phyloP scores from a whole-genome alignment of 2,797 vertebrate genomes.

The Pipistrellus kuhlii region DNA sequence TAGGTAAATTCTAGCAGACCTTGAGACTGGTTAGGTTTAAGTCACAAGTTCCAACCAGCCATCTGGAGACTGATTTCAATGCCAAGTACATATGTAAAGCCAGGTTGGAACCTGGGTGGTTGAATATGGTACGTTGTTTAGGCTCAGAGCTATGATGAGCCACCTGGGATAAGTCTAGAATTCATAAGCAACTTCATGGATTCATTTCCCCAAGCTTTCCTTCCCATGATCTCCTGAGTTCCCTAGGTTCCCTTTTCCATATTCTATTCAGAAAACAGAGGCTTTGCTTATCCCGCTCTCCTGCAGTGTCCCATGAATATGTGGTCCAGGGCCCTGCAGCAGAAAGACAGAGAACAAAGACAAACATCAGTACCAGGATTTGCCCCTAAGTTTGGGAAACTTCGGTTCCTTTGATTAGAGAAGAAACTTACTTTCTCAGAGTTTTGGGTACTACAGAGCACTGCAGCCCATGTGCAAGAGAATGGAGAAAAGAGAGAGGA shows the following conservation, averaged over 20 bases:
- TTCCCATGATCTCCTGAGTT: background rate
- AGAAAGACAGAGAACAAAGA: background rate
- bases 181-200: background rate
- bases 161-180: background rate
- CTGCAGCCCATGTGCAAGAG: background rate
- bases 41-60: background rate
- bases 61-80: background rate
- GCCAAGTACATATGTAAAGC: background rate
- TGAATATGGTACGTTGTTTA: background rate
- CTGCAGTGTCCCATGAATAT: background rate
- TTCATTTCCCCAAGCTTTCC: background rate
- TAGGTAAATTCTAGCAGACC: background rate
- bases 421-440: background rate
- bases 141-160: background rate
- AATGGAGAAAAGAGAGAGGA: background rate
- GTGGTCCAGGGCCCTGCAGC: background rate
- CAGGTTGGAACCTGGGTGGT: background rate
- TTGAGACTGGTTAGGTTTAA: conserved; percentile 2
- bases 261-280: background rate
- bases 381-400: background rate
- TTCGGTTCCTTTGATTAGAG: background rate
- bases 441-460: background rate
- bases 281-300: background rate
- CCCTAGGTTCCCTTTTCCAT: background rate
- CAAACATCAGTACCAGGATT: background rate